A percentile compares a stretch with the other conserved stretches of the same genome.
Evolutionary conservation across 2,797 vertebrate genomes (phyloP).

Genomic region (Nyctibius grandis): DNA sequence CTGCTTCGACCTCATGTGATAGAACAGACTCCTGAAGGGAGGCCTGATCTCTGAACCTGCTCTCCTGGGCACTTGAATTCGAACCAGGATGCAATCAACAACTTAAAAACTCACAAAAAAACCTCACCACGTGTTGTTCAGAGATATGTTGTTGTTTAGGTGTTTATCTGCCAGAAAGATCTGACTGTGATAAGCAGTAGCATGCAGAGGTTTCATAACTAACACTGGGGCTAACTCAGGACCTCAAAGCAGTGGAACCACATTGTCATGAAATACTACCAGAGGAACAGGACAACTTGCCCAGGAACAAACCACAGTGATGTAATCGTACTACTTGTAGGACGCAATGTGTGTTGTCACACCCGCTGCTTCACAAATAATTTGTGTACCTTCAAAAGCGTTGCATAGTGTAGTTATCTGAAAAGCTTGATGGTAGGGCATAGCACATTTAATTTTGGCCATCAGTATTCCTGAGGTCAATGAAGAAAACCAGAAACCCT

Average conservation of each 20-base stretch:
- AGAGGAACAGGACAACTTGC: not conserved
- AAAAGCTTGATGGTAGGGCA: not conserved
- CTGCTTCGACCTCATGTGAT: accelerated
- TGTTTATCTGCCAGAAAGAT: not conserved
- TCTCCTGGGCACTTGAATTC: not conserved
- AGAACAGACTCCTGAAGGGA: not conserved
- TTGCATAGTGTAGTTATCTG: not conserved
- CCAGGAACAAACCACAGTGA: not conserved
- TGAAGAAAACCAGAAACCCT: not conserved
- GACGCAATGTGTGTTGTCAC: not conserved
- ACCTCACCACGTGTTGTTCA: accelerated
- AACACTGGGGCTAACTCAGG: not conserved
- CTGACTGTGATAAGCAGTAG: not conserved
- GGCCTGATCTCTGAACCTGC: not conserved
- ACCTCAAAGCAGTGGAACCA: not conserved
- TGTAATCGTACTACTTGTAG: not conserved
- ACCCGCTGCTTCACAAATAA: not conserved
- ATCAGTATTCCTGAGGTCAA: not conserved
- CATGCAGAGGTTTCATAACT: not conserved
- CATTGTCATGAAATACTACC: not conserved
- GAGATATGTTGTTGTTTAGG: not conserved
- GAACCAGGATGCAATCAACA: not conserved
- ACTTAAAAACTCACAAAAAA: not conserved
- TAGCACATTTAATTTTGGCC: not conserved
- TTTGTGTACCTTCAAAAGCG: not conserved